Evolutionary conservation across 2,888 invertebrate genomes (phyloP), one percentile per base, ranked within the genome.

Genomic region (Amblyjoppa proteus): DNA sequence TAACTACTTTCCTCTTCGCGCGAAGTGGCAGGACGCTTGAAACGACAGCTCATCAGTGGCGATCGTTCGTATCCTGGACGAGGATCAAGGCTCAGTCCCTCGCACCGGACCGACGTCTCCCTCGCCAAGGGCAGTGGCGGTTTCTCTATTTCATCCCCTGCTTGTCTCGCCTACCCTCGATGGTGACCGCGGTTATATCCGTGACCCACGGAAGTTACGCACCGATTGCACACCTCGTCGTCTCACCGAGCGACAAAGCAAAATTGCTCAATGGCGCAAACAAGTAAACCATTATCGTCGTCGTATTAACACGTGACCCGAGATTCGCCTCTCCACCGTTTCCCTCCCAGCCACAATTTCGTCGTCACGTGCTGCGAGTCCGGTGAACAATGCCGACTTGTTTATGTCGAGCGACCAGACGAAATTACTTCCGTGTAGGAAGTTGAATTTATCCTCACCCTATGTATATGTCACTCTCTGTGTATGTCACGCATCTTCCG

Each of bases 211-310:
- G 34, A 79, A 74, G 71, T 73, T 81, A 78, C 82, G 58, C 79
- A 51, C 74, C 73, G 81, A 80, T 84, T 71, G 75, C 58, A 77
- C 74, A 45, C 56, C 56, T 70, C 78, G 70, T 79, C 79, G 64
- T 45, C 76, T 71, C 82, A 31, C 61, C 77, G 70, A 83, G 56
- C 77, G 85, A 80, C 82, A 76, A 78, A 81, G 86, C 88, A 84
- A 89, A 89, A 89, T 88, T 86, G 89, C 88, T 89, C 88, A 88
- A 89, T 89, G 80, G 87, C 87, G 88, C 88, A 89, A 90, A 89
- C 90, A 89, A 88, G 89, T 83, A 88, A 90, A 89, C 89, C 88
- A 89, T 91, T 90, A 90, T 89, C 87, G 87, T 89, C 88, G 87
- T 88, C 89, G 84, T 81, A 83, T 81, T 73, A 87, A 70, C 70